Evolutionary conservation across 2,113 vertebrate genomes (phyloP).

Genomic region (Pluvianellus socialis): DNA sequence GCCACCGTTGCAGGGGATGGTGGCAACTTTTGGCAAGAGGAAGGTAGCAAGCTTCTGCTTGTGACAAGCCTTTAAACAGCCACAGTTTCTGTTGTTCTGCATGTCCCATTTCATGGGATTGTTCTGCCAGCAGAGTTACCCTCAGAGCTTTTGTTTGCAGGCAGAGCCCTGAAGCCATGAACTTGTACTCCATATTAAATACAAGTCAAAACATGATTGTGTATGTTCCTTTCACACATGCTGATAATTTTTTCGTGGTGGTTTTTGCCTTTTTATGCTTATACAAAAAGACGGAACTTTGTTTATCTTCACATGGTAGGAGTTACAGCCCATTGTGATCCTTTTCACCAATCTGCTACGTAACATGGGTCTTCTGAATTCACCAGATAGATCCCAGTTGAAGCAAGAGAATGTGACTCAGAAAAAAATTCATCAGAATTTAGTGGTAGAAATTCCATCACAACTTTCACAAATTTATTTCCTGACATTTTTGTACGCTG

Average conservation of each 20-base stretch:
- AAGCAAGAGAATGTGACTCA: not conserved
- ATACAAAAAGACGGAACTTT: not conserved
- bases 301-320: not conserved
- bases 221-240: not conserved
- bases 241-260: not conserved
- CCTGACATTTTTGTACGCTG: not conserved
- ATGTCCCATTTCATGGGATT: not conserved
- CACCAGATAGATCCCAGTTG: not conserved
- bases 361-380: not conserved
- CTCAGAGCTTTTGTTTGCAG: not conserved
- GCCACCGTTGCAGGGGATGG: not conserved
- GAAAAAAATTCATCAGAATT: not conserved
- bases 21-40: not conserved
- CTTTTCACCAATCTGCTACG: not conserved
- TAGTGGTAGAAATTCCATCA: not conserved
- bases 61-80: not conserved
- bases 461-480: not conserved
- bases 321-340: rapidly evolving
- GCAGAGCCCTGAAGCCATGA: not conserved
- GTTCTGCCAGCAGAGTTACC: not conserved
- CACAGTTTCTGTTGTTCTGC: not conserved
- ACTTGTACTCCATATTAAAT: not conserved
- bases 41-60: not conserved
- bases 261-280: not conserved
- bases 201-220: not conserved